Percentiles rank a stretch among this genome's conserved stretches.
Evolutionary conservation across 2,888 invertebrate species (phyloP).

Genomic region (Eupeodes latifasciatus): DNA sequence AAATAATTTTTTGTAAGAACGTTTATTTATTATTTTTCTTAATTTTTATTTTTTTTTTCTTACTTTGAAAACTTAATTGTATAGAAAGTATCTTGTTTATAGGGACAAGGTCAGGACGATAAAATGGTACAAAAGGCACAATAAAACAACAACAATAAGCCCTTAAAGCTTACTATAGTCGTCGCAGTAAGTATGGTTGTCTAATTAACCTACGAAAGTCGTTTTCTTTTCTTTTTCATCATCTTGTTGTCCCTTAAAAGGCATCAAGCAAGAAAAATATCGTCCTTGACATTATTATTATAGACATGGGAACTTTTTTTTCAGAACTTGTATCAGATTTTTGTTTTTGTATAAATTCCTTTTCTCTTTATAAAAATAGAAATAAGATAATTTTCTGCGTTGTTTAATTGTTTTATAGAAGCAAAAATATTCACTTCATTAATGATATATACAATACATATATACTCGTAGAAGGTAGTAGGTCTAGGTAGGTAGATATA

Average conservation of each 20-base stretch:
- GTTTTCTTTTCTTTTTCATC: conserved; percentile 13
- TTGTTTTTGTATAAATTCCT: neutral
- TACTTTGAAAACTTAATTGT: neutral
- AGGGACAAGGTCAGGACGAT: conserved; percentile 13
- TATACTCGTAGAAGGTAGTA: no score
- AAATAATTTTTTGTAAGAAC: neutral
- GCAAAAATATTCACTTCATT: conserved; percentile 3
- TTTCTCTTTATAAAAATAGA: neutral
- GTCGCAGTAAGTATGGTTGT: conserved; percentile 18
- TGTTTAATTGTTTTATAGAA: conserved; percentile 15
- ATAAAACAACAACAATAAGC: neutral
- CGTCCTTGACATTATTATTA: conserved; percentile 32
- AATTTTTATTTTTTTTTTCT: neutral
- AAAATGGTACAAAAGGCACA: neutral
- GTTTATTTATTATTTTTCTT: neutral
- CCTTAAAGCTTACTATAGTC: neutral
- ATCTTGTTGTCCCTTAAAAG: neutral
- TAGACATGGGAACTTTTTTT: neutral
- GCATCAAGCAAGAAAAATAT: neutral
- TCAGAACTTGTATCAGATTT: neutral
- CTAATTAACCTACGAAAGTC: conserved; percentile 64
- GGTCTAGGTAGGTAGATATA: no score
- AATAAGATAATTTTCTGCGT: conserved; percentile 8
- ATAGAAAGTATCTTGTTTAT: neutral
- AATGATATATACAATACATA: conserved; percentile 24